Evolutionary conservation across 1,140 invertebrate species (phyloP), one percentile per base, ranked within the genome.

Genomic region (Heliconius hermathena): DNA sequence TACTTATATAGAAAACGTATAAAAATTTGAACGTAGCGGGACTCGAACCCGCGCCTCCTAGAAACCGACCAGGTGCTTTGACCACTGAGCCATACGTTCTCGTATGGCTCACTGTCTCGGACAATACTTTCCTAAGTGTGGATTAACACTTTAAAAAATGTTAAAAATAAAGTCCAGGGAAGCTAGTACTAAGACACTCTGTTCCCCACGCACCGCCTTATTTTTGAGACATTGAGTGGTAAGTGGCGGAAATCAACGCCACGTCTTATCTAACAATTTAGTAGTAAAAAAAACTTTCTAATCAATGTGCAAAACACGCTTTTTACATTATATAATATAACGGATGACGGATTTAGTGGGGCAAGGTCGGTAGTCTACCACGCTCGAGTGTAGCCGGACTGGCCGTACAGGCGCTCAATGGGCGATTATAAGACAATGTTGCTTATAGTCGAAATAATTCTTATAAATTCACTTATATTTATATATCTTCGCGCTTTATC

Each of bases 251-350:
- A 20, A 18, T 52, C 5, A 52, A 52, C 49, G 49, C 49, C 18
- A 6, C 49, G 18, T 0, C 18, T 52, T 20, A 18, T 52, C 18
- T 20, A 46, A 46, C 16, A 52, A 20, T 52, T 18, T 52, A 46
- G 18, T 52, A 52, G 3, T 46, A 52, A 52, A 52, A 52, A 57
- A 22, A n/a, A 57, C n/a, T 57, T 57, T 57, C 54, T 22, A n/a
- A 22, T 20, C 6, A 66, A 66, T 11, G 60, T 66, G 60, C 22
- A 66, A 66, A 66, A 66, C 22, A 66, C 60, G 22, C 60, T 66
- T 66, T 66, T 66, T 66, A 22, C 22, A 26, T 66, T 66, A 66
- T 66, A 66, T 66, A 66, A 66, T 66, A 66, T 26, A 66, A 66
- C 60, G 60, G 60, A 66, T 66, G 60, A 66, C 2, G 60, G 60